These are phyloP conservation scores for Meriones psammophilus DNA, from an alignment of 2,797 vertebrate species.

Conservation along the genomic window DNA sequence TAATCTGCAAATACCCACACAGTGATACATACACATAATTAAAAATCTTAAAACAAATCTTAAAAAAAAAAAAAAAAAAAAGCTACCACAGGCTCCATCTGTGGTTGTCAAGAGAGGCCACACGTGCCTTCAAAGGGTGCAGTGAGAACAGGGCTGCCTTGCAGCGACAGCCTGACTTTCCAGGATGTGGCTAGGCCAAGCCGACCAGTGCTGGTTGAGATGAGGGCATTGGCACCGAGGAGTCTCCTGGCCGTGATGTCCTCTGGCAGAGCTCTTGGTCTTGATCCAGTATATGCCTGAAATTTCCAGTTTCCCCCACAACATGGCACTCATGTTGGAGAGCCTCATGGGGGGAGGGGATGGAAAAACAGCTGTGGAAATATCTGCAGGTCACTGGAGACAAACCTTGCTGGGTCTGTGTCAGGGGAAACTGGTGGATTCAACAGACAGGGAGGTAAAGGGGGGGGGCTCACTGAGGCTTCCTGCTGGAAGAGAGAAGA, in stretches of 20 bases:
- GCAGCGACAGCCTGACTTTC: neutral
- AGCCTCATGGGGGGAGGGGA: neutral
- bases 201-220: neutral
- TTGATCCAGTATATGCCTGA: conserved; percentile 11
- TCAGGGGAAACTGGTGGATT: neutral
- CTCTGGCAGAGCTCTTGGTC: neutral
- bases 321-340: neutral
- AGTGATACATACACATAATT: neutral
- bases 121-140: neutral
- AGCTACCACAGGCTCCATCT: neutral
- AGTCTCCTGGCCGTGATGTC: conserved; percentile 3
- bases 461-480: neutral
- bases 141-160: neutral
- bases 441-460: neutral
- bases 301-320: neutral
- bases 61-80: neutral
- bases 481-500: neutral
- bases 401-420: neutral
- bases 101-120: neutral
- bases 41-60: neutral
- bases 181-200: conserved; percentile 8
- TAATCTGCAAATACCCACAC: neutral
- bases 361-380: conserved; percentile 33
- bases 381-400: conserved; percentile 35
- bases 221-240: neutral